Base-by-base conservation (phyloP, 2,113 vertebrate genomes). In the Psittacula cyanocephala region DNA sequence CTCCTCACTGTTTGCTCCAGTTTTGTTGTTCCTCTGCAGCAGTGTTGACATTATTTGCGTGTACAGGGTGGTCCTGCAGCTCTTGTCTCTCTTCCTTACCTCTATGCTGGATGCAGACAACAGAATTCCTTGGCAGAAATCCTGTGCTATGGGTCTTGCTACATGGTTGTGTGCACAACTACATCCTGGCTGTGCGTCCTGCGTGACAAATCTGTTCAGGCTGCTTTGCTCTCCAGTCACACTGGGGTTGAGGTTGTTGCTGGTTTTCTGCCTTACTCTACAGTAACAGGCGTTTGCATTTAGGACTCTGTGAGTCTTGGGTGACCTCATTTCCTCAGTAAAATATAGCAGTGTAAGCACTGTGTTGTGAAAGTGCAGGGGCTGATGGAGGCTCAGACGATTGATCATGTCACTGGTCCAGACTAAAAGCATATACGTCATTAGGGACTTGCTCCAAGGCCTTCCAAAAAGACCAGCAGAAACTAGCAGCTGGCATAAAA, bases 281-380 rank as follows among this genome's bases (percentile, higher is more conserved):
- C 44, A 44, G 57, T 49, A 81, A 43, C 35, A 77, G 29, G 16
- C 18, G 8, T 72, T 86, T 76, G 52, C 43, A 33, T 83, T 78
- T 78, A 69, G 63, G 27, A 78, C 37, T 24, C 64, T 83, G 39
- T 13, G 78, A 47, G 59, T 23, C 77, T 60, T n/a, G 28, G 15
- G 52, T 84, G 93, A 84, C 75, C 77, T 92, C 39, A 35, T 64
- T 96, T 80, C 79, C 75, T 76, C 49, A 20, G 35, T 65, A 52
- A 83, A 78, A 86, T 35, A 44, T 0, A 47, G 46, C 47, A 43
- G 47, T 23, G 79, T 52, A 71, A 84, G 35, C 19, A 10, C 0
- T 44, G 55, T 70, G 86, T 81, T 4, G 1, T 55, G 76, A 29
- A 69, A 74, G 55, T 33, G 47, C 7, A 44, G 52, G 35, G n/a